A percentile compares a stretch with the other conserved stretches of the same genome.
phyloP scores from a whole-genome alignment of 2,797 vertebrate species.

The Simalia tracyae region DNA sequence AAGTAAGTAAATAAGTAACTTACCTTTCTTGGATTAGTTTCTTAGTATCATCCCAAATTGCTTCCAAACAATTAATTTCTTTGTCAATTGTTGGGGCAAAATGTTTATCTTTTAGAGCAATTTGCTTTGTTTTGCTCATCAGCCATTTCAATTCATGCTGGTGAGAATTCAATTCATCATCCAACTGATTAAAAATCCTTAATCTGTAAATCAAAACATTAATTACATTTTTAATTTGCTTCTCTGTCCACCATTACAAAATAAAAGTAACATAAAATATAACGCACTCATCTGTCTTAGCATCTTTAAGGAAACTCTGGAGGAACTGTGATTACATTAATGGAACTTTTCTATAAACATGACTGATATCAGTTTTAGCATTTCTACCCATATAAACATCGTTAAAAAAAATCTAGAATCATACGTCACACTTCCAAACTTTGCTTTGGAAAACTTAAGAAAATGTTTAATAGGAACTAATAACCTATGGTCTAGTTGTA shows the following conservation, averaged over 20 bases:
- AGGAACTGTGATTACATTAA: not conserved
- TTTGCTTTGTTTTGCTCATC: constrained; percentile 88
- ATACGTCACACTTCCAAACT: not conserved
- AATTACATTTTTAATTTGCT: not conserved
- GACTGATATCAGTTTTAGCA: not conserved
- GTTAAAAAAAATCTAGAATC: not conserved
- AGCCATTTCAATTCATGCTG: constrained; percentile 91
- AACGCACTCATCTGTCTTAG: not conserved
- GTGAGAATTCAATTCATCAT: constrained; percentile 90
- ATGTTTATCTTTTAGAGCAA: constrained; percentile 85
- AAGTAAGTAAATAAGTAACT: constrained; percentile 48
- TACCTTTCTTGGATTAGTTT: constrained; percentile 85
- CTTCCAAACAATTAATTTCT: constrained; percentile 81
- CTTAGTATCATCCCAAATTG: constrained; percentile 84
- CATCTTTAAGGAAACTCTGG: not conserved
- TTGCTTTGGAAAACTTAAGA: not conserved
- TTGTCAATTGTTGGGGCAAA: constrained; percentile 81
- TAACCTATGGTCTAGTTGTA: not conserved
- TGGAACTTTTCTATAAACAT: not conserved
- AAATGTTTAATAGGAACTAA: not conserved
- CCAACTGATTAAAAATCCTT: constrained; percentile 88
- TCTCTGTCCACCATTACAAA: not conserved
- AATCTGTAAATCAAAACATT: constrained; percentile 76
- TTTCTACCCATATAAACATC: not conserved
- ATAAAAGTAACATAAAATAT: not conserved